Conservation (phyloP, 2,113 vertebrate species). For the Astur gentilis region DNA sequence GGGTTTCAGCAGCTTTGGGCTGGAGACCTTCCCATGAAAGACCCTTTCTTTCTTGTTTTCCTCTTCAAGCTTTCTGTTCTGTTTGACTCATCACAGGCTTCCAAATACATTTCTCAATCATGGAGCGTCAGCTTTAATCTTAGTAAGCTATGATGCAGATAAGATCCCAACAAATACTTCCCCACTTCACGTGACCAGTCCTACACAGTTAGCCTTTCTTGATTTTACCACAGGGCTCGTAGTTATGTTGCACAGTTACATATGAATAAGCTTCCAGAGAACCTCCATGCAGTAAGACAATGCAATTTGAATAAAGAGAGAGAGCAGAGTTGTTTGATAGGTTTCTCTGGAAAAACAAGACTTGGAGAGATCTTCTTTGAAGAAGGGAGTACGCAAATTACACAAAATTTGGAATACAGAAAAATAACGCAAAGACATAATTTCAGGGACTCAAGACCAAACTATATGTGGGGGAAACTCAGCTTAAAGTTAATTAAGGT, state of each 20-base stretch:
- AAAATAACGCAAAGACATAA: background rate
- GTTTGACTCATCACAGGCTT: background rate
- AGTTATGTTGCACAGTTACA: background rate
- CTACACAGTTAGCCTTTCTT: background rate
- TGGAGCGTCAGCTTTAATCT: background rate
- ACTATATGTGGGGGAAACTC: background rate
- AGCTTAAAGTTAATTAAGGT: background rate
- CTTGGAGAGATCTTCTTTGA: background rate
- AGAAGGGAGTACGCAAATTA: background rate
- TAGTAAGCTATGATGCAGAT: too few species aligned
- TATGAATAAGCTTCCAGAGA: background rate
- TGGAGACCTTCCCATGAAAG: background rate
- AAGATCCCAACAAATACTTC: background rate
- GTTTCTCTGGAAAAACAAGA: background rate
- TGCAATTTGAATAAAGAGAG: background rate
- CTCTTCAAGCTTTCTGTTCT: background rate
- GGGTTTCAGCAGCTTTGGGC: background rate
- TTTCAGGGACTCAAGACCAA: background rate
- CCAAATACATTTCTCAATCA: background rate
- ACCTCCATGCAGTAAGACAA: background rate
- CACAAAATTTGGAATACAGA: background rate
- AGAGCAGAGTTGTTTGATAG: accelerated
- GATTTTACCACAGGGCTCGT: background rate
- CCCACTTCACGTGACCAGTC: background rate
- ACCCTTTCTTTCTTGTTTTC: background rate